Percentiles rank a stretch among this genome's conserved stretches.
Conservation (phyloP, 92 coral and sea anemone genomes). For the Siderastrea siderea region DNA sequence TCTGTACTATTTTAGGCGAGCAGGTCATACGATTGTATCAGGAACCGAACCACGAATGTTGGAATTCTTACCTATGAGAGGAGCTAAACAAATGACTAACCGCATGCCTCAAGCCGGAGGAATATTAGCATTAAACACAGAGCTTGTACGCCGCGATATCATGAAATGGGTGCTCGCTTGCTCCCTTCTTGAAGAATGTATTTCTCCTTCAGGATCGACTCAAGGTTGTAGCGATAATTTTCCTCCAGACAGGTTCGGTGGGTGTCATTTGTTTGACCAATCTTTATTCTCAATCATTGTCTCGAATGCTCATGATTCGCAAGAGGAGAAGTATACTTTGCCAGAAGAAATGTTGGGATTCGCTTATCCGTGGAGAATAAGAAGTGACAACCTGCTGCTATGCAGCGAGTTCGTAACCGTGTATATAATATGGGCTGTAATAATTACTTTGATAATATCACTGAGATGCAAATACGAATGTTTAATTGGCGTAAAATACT, state of each 20-base stretch:
- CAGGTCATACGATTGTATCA: conserved; percentile 28
- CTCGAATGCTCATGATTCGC: conserved; percentile 46
- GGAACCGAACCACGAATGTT: conserved; percentile 56
- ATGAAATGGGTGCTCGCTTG: conserved; percentile 67
- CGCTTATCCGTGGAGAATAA: conserved; percentile 36
- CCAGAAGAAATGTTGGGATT: conserved; percentile 2
- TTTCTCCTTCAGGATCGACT: conserved; percentile 50
- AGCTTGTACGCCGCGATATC: conserved; percentile 15
- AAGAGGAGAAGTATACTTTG: conserved; percentile 34
- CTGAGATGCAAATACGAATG: neutral
- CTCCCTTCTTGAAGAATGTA: conserved; percentile 42
- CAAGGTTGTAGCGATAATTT: conserved; percentile 26
- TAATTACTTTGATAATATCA: neutral
- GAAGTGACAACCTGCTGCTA: conserved; percentile 17
- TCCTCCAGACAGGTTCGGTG: conserved; percentile 33
- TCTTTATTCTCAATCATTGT: conserved; percentile 38
- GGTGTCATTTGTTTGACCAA: conserved; percentile 71
- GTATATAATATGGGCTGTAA: neutral
- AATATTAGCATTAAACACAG: conserved; percentile 52
- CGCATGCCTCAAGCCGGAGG: conserved; percentile 44
- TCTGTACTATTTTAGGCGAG: conserved; percentile 19
- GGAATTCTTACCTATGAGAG: conserved; percentile 49
- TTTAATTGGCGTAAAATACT: neutral
- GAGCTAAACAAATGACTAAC: neutral
- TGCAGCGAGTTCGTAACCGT: conserved; percentile 17